These are phyloP conservation scores for Neotoxoptera formosana DNA, from an alignment of 1,140 invertebrate species.

Conservation along the genomic window DNA sequence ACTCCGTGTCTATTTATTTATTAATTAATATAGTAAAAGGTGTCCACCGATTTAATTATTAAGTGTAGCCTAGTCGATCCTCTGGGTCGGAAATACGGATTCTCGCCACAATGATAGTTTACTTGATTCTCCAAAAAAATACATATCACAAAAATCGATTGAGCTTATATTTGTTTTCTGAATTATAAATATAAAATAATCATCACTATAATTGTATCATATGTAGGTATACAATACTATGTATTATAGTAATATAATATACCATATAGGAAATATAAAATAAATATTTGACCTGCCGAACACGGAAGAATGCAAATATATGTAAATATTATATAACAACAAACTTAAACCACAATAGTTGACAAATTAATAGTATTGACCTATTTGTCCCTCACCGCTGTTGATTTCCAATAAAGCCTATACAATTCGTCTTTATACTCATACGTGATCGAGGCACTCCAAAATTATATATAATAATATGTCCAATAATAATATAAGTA, in stretches of 20 bases:
- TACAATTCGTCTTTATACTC: background rate
- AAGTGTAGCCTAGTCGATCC: too few species aligned
- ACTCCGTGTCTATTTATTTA: too few species aligned
- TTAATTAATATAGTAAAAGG: too few species aligned
- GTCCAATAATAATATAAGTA: background rate
- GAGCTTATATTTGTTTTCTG: too few species aligned
- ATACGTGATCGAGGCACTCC: background rate
- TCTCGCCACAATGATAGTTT: too few species aligned
- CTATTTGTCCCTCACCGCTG: background rate
- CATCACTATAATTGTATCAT: background rate
- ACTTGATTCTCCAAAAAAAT: too few species aligned
- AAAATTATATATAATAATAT: background rate
- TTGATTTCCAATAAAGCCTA: background rate
- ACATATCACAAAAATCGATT: too few species aligned
- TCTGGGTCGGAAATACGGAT: too few species aligned
- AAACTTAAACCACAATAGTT: background rate
- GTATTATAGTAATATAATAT: too few species aligned
- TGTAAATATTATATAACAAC: background rate
- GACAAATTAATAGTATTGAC: background rate
- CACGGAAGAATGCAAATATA: too few species aligned
- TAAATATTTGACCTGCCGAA: background rate
- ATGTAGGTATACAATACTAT: background rate
- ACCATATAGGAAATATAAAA: accelerated
- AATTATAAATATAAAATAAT: background rate
- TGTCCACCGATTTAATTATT: too few species aligned